Base-by-base conservation (phyloP, 2,797 vertebrate genomes). In the Arctocebus calabarensis region DNA sequence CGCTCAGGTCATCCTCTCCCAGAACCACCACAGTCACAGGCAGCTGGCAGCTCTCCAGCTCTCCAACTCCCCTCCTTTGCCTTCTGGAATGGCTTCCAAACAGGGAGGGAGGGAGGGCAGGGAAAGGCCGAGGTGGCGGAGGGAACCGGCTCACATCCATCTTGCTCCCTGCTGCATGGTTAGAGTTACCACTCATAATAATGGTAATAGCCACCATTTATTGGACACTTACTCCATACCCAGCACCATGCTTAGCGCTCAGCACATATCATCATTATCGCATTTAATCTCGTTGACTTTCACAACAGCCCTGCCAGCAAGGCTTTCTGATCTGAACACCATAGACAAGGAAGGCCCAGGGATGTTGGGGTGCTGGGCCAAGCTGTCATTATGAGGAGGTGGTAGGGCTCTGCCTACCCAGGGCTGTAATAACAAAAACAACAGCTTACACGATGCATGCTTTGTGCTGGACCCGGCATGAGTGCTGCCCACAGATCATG, bases 251-350 rank as follows among this genome's bases (percentile, higher is more conserved):
- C 70, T 90, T 92, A 43, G 68, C 0, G 0, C 84, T 62, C 79
- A 22, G n/a, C 75, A 89, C 88, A 68, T 79, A 81, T 86, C 48
- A 89, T 73, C 90, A 74, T 74, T 22, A 75, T 55, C 45, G 1
- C 75, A 84, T 92, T 90, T 92, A 77, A 95, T 95, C 85, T 94
- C 23, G 7, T 74, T 82, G 93, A 92, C 32, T 40, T 85, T 90
- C 70, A 55, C 70, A 88, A 57, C 3, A 37, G 93, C 78, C 78
- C 95, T 57, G 40, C 0, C 1, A 94, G 70, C 79, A 32, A 75
- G 70, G 70, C 81, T 95, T 96, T 82, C 90, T 20, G 95, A 90
- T 75, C 91, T 43, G 88, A 83, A 78, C 0, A 7, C 61, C 3
- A 11, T 16, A 5, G 74, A 81, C 73, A 90, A 94, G 74, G 73